Base-by-base conservation (phyloP, 92 coral and sea anemone species). In the Umimayanthus kanabou region DNA sequence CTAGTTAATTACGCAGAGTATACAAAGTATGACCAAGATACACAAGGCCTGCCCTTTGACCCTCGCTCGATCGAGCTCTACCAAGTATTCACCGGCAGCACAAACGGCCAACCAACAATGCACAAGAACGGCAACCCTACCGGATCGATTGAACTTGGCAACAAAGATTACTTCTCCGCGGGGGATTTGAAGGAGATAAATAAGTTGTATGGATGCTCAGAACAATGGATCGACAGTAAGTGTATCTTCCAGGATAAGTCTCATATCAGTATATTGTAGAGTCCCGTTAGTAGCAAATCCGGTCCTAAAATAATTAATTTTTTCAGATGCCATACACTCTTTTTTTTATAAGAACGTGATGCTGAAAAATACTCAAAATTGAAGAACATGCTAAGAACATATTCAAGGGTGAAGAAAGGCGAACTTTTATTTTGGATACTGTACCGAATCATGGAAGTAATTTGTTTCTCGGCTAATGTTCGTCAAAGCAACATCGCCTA, bases 131-230 rank as follows among this genome's bases (percentile, higher is more conserved):
- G 77, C 0, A 77, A 67, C n/a, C n/a, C 77, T 6, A 16, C 23
- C 37, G 83, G 83, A 4, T 40, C 10, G 15, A n/a, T 29, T 43
- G 77, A 82, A 26, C 77, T 82, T 6, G 86, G 86, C 25, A 82
- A 69, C 77, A 82, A 82, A 49, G 77, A 82, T 40, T 82, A 67
- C 26, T 82, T 82, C 39, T 82, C 86, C 18, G 77, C 86, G 2
- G 66, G 42, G 30, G 86, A 82, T n/a, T 43, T 82, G 50, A 18
- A n/a, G 26, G 64, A 75, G 26, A 69, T 82, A 3, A 82, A 82
- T 30, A 47, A 26, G 30, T 39, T 82, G 4, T 82, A 82, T 43
- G 86, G 86, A 15, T 82, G 86, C 61, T 82, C 86, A 66, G 77
- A 82, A 53, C 86, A 82, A 25, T 4, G 4, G 18, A 71, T 42